These are phyloP conservation scores for Dinothrombium tinctorium DNA, from an alignment of 1,140 invertebrate species.

Conservation along the genomic window DNA sequence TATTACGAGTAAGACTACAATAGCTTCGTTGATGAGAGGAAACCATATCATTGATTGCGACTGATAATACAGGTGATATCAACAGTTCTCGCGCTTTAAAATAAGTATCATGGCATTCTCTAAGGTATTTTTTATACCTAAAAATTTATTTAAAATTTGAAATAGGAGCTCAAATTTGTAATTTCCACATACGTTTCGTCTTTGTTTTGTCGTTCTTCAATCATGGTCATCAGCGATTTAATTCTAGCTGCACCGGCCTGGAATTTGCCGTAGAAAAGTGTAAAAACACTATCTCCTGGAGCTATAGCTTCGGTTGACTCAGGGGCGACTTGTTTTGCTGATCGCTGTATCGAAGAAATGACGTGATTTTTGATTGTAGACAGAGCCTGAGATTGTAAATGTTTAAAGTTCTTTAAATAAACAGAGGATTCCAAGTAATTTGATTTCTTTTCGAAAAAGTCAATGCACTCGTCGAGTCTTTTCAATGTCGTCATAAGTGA, in stretches of 20 bases:
- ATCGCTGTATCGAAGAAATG: slow-evolving; percentile 20
- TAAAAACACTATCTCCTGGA: slow-evolving; percentile 45
- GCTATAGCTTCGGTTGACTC: slow-evolving; percentile 17
- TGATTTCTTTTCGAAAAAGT: slow-evolving; percentile 54
- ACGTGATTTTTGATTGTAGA: slow-evolving; percentile 16
- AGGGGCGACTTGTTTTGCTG: slow-evolving; percentile 35
- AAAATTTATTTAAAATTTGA: too few relatives aligned
- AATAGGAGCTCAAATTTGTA: too few relatives aligned
- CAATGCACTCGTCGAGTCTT: slow-evolving; percentile 61
- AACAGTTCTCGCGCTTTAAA: slow-evolving; percentile 45
- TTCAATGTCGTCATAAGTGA: slow-evolving; percentile 51
- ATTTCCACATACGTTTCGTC: too few relatives aligned
- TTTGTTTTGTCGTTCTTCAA: slow-evolving; percentile 52
- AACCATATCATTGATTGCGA: slow-evolving; percentile 44
- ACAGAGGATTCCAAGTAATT: slow-evolving; percentile 43
- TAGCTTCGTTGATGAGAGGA: slow-evolving; percentile 49
- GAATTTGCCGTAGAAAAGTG: slow-evolving; percentile 80
- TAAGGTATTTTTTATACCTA: slow-evolving; percentile 45
- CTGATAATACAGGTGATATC: slow-evolving; percentile 44
- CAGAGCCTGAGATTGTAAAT: slow-evolving; percentile 16
- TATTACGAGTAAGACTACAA: slow-evolving; percentile 58
- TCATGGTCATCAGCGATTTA: slow-evolving; percentile 47
- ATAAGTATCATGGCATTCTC: slow-evolving; percentile 65
- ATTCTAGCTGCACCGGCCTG: slow-evolving; percentile 60
- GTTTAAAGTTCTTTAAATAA: slow-evolving; percentile 27